Evolutionary conservation across 2,797 vertebrate species (phyloP), one percentile per base, ranked within the genome.

Genomic region (Melanotaenia pygmaea): DNA sequence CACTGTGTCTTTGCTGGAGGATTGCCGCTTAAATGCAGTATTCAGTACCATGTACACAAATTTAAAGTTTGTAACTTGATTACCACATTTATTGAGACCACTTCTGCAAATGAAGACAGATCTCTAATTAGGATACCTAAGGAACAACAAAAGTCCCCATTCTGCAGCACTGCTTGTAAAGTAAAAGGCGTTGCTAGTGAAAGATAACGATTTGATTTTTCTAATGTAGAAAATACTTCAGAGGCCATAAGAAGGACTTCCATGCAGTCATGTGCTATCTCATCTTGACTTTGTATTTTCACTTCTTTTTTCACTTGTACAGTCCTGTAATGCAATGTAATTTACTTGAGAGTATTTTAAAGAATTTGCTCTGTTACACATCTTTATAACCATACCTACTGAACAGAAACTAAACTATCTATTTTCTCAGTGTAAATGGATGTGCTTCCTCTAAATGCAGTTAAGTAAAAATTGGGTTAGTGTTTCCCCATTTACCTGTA

Each of bases 41-140:
- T 67, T 86, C 76, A 73, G 56, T 45, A 58, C 20, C 59, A 59
- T 73, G 54, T 53, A 57, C 50, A 74, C 65, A 76, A 8, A 50
- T 77, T 63, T 56, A 78, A 70, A 67, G 57, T 51, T 26, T 7
- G 2, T 58, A 67, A 35, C 51, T 43, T 40, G 50, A 69, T 82
- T 66, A 7, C 24, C 53, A 64, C 5, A 59, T 78, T 78, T 80
- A 69, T 81, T 75, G 59, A 30, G 18, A 43, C 22, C 57, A 80
- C 32, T 79, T 71, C 51, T 77, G 63, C 70, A 77, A 83, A 88
- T 80, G 35, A 77, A 65, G 59, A 54, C 40, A 68, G 62, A 72
- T 66, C 58, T 80, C 51, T 81, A 71, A 84, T 81, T 70, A 76
- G 38, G 58, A 73, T 67, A 87, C 67, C 51, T 43, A 62, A 68